A percentile compares a stretch with the other conserved stretches of the same genome.
phyloP scores from a whole-genome alignment of 1,140 invertebrate species.

The Plectrocnemia conspersa region DNA sequence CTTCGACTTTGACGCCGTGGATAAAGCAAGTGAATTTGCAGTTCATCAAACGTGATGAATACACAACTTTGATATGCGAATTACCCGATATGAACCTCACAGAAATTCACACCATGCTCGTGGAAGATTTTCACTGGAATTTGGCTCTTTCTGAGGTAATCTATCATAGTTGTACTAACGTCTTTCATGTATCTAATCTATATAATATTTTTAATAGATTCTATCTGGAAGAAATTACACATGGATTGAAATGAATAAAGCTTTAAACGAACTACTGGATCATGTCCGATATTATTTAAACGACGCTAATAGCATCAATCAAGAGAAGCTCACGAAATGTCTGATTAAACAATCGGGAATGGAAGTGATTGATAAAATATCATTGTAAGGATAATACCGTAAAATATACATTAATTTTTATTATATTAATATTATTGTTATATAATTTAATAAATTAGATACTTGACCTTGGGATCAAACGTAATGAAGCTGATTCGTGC shows the following conservation, averaged over 20 bases:
- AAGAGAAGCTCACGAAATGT: constrained; percentile 20
- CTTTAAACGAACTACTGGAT: constrained; percentile 22
- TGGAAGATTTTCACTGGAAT: constrained; percentile 50
- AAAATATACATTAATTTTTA: background rate
- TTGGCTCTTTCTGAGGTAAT: constrained; percentile 47
- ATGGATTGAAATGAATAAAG: constrained; percentile 31
- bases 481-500: constrained; percentile 28
- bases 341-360: constrained; percentile 21
- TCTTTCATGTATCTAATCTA: constrained; percentile 13
- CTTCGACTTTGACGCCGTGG: constrained; percentile 46
- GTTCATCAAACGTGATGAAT: constrained; percentile 48
- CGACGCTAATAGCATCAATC: constrained; percentile 13
- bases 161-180: constrained; percentile 9
- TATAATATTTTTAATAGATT: constrained; percentile 32
- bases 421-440: background rate
- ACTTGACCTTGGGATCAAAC: constrained; percentile 25
- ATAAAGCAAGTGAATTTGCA: constrained; percentile 49
- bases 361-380: constrained; percentile 13
- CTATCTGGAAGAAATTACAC: constrained; percentile 32
- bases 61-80: constrained; percentile 44
- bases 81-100: constrained; percentile 39
- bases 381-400: constrained; percentile 25
- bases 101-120: constrained; percentile 39
- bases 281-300: constrained; percentile 9
- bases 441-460: constrained; percentile 16